Percentiles rank a stretch among this genome's conserved stretches.
These are phyloP conservation scores for Dasypus novemcinctus DNA, from an alignment of 2,113 vertebrate genomes.

Conservation along the genomic window DNA sequence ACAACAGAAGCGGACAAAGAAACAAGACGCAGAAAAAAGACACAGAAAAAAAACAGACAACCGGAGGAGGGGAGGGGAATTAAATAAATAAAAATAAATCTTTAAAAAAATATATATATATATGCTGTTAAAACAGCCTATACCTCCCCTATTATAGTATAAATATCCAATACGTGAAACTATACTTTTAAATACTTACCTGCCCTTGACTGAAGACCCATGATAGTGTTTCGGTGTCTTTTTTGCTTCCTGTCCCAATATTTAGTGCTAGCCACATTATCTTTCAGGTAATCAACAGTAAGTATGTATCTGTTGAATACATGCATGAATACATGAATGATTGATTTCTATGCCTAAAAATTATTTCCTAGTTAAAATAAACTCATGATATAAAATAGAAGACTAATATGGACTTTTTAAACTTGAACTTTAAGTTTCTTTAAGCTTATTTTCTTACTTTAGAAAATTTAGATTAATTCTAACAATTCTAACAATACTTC, in stretches of 20 bases:
- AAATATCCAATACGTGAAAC: not conserved
- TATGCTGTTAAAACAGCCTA: not conserved
- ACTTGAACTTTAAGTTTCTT: not conserved
- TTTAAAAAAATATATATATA: too few species aligned
- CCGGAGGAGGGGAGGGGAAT: too few species aligned
- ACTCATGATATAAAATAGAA: not conserved
- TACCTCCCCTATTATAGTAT: not conserved
- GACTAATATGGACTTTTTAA: not conserved
- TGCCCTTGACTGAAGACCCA: not conserved
- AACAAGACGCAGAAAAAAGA: too few species aligned
- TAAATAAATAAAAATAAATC: too few species aligned
- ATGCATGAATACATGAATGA: not conserved
- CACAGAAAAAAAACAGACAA: too few species aligned
- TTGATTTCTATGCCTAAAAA: not conserved
- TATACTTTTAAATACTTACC: not conserved
- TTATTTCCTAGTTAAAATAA: not conserved
- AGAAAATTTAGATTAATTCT: constrained; percentile 7
- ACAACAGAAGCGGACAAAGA: too few species aligned
- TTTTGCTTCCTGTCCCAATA: not conserved
- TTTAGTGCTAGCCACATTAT: not conserved
- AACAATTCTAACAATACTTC: not conserved
- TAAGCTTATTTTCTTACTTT: not conserved
- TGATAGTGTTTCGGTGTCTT: not conserved
- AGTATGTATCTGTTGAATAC: not conserved
- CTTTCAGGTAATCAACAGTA: not conserved